Base-by-base conservation (phyloP, 2,888 invertebrate genomes). In the Uropetala carovei region DNA sequence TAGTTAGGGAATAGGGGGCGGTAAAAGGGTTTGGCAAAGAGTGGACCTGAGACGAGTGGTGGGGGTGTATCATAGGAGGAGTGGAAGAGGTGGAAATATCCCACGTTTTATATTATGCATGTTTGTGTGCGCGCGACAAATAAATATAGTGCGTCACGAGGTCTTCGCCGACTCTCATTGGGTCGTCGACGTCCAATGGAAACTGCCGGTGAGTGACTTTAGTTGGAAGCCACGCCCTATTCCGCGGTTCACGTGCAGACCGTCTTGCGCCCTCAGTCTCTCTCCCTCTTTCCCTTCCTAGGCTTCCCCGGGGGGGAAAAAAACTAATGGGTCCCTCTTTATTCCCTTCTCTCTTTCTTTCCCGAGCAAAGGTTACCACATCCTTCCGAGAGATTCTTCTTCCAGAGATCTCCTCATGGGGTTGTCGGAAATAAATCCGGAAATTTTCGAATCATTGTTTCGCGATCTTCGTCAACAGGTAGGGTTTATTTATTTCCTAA, bases 121-220 rank as follows among this genome's bases (percentile, higher is more conserved):
- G 75, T 75, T 75, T 27, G 22, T 75, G 75, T 75, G 75, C 75
- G 75, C 75, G 75, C 75, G 75, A 75, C 75, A 75, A 75, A 75
- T 75, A 75, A 75, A 75, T 75, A 27, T 75, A 27, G 75, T 75
- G 75, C 75, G 75, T 75, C 75, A 75, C 75, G 75, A 75, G 75
- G 75, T 27, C 75, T 75, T 75, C 22, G 27, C 27, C 75, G 22
- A 11, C 16, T 75, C 27, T 27, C 11, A 75, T 75, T 75, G 75
- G 75, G 22, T 10, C 75, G 75, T 75, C 75, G 4, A 27, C 18
- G 18, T 11, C 75, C 75, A 75, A 75, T 75, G 27, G 75, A 75
- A 75, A 27, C 75, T 10, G 75, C 27, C 9, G 22, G 75, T 27
- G 75, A 75, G 75, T 75, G 75, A 75, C 75, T 75, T 75, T 75